Percentiles rank a stretch among this genome's conserved stretches.
These are phyloP conservation scores for Bothrops jararaca DNA, from an alignment of 2,113 vertebrate genomes.

Conservation along the genomic window DNA sequence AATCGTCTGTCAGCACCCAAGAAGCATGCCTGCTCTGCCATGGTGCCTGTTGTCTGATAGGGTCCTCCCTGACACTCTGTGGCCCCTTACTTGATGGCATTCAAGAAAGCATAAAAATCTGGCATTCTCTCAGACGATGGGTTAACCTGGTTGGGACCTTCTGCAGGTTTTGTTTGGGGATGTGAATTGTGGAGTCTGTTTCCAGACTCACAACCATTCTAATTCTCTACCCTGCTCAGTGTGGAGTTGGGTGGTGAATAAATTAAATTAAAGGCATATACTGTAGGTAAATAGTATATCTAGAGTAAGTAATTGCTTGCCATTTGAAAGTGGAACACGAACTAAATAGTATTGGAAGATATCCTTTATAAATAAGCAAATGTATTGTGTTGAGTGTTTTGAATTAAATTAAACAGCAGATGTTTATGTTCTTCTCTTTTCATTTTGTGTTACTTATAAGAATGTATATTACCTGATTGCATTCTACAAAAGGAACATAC, in stretches of 20 bases:
- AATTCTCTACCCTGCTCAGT: background rate
- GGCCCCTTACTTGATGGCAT: too few species aligned
- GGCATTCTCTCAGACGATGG: too few species aligned
- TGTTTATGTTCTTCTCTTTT: background rate
- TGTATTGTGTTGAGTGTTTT: background rate
- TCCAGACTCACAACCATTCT: background rate
- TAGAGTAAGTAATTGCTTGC: background rate
- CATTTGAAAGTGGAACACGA: background rate
- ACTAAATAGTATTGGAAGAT: background rate
- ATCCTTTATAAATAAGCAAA: background rate
- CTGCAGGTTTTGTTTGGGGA: too few species aligned
- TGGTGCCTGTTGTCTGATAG: too few species aligned
- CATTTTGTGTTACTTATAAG: background rate
- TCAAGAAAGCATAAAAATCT: too few species aligned
- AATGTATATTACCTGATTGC: background rate
- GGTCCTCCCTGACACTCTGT: too few species aligned
- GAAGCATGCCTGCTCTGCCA: too few species aligned
- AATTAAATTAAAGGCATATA: background rate
- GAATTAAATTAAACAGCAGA: background rate
- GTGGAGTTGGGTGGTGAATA: background rate
- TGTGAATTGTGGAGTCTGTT: too few species aligned
- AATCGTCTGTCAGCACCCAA: too few species aligned
- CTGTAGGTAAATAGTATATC: background rate
- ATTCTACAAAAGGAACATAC: background rate
- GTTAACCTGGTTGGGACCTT: too few species aligned